These are phyloP conservation scores for Gorilla gorilla DNA, from an alignment of 2,113 vertebrate genomes.

Conservation along the genomic window DNA sequence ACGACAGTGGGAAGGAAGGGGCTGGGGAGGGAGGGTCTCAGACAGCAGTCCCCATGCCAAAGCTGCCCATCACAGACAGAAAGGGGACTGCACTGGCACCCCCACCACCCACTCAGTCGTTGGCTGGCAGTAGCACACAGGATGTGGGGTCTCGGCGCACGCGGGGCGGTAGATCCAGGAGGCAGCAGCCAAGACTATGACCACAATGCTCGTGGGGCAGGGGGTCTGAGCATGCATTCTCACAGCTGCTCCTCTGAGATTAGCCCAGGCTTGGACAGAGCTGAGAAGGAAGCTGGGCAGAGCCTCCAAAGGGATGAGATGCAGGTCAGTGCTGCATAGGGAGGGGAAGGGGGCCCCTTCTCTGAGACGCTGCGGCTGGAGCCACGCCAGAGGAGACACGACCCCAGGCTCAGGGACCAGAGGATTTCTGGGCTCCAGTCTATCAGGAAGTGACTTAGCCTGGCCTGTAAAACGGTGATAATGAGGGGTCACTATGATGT, in stretches of 20 bases:
- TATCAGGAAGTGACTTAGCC: not conserved
- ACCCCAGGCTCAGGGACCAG: not conserved
- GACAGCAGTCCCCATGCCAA: not conserved
- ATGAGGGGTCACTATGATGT: not conserved
- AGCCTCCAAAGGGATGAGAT: not conserved
- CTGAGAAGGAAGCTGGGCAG: not conserved
- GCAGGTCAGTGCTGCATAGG: not conserved
- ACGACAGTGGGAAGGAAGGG: not conserved
- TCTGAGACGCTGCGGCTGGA: not conserved
- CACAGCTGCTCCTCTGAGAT: not conserved
- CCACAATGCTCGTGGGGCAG: accelerated
- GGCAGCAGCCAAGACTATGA: no score
- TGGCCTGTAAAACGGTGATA: not conserved
- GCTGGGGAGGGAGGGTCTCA: not conserved
- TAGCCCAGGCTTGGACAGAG: not conserved
- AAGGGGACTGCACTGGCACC: not conserved
- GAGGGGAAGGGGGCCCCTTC: not conserved
- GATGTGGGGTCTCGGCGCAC: accelerated
- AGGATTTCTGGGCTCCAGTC: not conserved
- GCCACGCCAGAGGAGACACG: not conserved
- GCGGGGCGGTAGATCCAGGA: accelerated
- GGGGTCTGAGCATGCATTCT: not conserved
- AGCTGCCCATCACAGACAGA: not conserved
- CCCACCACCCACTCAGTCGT: accelerated
- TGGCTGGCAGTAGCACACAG: not conserved